These are phyloP conservation scores for Toxotes chatareus DNA, from an alignment of 2,113 vertebrate species.

Conservation along the genomic window DNA sequence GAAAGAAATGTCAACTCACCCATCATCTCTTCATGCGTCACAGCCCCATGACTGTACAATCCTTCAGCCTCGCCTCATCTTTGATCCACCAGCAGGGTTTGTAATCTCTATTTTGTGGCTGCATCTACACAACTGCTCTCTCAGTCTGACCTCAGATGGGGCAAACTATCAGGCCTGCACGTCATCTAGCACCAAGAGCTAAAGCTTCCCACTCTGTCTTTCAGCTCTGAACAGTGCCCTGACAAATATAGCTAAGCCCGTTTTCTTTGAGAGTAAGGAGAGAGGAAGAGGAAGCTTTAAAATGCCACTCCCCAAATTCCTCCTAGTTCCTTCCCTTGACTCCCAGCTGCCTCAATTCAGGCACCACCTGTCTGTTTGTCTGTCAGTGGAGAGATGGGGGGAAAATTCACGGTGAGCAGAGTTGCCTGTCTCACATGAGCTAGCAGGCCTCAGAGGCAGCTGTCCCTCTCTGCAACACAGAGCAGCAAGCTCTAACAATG, in stretches of 20 bases:
- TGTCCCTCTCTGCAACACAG: slow-evolving; percentile 60
- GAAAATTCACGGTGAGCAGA: slow-evolving; percentile 22
- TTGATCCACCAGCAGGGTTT: slow-evolving; percentile 8
- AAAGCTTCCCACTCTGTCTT: slow-evolving; percentile 12
- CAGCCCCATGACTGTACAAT: slow-evolving; percentile 10
- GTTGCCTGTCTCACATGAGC: slow-evolving; percentile 54
- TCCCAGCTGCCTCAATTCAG: slow-evolving; percentile 59
- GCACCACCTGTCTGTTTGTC: slow-evolving; percentile 70
- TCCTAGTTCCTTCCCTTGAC: slow-evolving; percentile 72
- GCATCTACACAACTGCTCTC: slow-evolving; percentile 15
- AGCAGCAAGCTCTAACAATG: slow-evolving; percentile 68
- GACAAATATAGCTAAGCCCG: slow-evolving; percentile 30
- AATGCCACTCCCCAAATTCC: slow-evolving; percentile 76
- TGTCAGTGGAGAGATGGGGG: slow-evolving; percentile 5
- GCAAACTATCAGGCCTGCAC: neutral
- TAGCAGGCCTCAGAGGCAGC: slow-evolving; percentile 55
- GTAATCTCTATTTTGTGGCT: slow-evolving; percentile 7
- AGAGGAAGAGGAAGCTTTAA: slow-evolving; percentile 75
- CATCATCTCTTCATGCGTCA: slow-evolving; percentile 31
- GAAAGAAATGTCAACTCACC: slow-evolving; percentile 19
- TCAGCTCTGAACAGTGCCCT: neutral
- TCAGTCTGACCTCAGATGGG: slow-evolving; percentile 28
- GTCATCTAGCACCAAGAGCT: neutral
- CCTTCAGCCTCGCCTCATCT: slow-evolving; percentile 25
- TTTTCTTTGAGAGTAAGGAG: slow-evolving; percentile 47